Conservation (phyloP, 2,113 vertebrate genomes). For the Anarhynchus alexandrinus region DNA sequence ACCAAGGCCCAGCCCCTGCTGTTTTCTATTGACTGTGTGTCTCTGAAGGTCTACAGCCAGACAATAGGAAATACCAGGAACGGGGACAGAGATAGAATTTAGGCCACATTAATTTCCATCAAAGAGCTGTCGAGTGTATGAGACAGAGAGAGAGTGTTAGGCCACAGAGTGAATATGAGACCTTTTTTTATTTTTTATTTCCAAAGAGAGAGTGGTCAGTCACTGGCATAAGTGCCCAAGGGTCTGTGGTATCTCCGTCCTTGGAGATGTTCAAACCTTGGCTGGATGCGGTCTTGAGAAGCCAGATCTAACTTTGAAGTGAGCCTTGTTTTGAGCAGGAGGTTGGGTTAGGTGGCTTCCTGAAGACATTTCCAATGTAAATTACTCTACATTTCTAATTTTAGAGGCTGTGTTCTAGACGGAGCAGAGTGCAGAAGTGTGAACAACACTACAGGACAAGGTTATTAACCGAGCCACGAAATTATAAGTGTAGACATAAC, state of each 20-base stretch:
- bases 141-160: not conserved
- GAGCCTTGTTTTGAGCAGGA: not conserved
- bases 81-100: conserved; percentile 24
- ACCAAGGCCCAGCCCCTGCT: not conserved
- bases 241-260: not conserved
- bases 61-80: conserved; percentile 17
- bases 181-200: not conserved
- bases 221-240: not conserved
- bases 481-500: not conserved
- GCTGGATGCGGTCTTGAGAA: not conserved
- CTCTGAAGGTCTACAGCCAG: conserved; percentile 8
- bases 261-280: not conserved
- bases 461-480: not conserved
- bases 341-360: not conserved
- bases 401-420: not conserved
- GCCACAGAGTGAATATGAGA: not conserved
- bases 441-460: not conserved
- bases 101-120: conserved; percentile 35
- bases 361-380: not conserved
- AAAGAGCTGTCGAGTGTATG: not conserved
- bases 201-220: not conserved
- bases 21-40: not conserved
- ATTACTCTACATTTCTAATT: not conserved
- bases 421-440: not conserved
- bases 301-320: not conserved